These are phyloP conservation scores for Gandaritis pyraliata DNA, from an alignment of 2,888 invertebrate species.

Conservation along the genomic window DNA sequence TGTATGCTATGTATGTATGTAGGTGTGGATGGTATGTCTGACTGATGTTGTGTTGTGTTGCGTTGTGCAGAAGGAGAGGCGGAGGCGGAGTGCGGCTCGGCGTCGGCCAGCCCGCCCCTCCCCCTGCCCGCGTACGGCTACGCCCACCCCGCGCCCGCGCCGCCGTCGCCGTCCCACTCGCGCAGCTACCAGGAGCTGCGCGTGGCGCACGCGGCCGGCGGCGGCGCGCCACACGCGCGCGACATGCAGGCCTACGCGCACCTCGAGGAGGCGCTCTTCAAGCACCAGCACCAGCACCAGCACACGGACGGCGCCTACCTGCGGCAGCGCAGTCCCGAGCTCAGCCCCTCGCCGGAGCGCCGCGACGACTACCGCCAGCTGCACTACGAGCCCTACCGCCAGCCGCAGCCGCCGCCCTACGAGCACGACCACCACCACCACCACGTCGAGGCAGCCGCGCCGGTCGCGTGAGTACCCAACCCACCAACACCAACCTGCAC, in stretches of 20 bases:
- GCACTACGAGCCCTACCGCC: conserved; percentile 69
- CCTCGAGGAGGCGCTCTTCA: conserved; percentile 68
- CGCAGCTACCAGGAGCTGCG: conserved; percentile 81
- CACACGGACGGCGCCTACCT: conserved; percentile 65
- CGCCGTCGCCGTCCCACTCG: conserved; percentile 70
- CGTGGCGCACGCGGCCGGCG: conserved; percentile 46
- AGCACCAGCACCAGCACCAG: conserved; percentile 45
- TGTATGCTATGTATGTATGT: not conserved
- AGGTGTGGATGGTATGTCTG: conserved; percentile 1
- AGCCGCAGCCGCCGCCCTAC: conserved; percentile 60
- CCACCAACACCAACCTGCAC: not conserved
- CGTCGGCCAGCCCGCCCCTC: conserved; percentile 69
- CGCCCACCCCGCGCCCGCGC: conserved; percentile 57
- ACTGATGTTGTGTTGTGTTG: conserved; percentile 50
- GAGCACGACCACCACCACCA: conserved; percentile 58
- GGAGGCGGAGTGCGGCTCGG: conserved; percentile 66
- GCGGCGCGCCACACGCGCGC: conserved; percentile 66
- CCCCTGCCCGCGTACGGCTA: conserved; percentile 70
- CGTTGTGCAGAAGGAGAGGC: conserved; percentile 71
- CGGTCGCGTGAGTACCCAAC: not conserved
- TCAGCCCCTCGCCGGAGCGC: conserved; percentile 66
- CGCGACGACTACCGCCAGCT: conserved; percentile 68
- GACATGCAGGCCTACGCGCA: conserved; percentile 78
- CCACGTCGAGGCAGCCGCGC: conserved; percentile 64
- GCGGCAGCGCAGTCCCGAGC: conserved; percentile 60